Percentiles rank a stretch among this genome's conserved stretches.
phyloP scores from a whole-genome alignment of 2,797 vertebrate genomes.

The Myoxocephalus aenaeus region DNA sequence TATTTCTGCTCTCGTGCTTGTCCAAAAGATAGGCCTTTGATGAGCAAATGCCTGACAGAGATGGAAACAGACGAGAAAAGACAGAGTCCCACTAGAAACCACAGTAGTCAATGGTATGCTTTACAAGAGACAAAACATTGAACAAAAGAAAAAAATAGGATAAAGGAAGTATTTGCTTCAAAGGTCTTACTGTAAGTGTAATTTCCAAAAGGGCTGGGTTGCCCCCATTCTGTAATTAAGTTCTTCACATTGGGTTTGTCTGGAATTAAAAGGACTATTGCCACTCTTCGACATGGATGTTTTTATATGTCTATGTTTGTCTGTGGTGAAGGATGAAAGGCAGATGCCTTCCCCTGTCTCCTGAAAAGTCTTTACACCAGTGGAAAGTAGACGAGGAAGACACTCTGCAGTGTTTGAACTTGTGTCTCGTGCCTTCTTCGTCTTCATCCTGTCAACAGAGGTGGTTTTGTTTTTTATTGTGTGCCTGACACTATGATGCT shows the following conservation, averaged over 20 bases:
- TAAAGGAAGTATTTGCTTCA: slow-evolving; percentile 81
- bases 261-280: slow-evolving; percentile 84
- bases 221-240: slow-evolving; percentile 85
- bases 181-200: slow-evolving; percentile 84
- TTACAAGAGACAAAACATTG: slow-evolving; percentile 79
- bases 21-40: slow-evolving; percentile 64
- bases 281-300: slow-evolving; percentile 81
- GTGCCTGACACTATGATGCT: slow-evolving; percentile 58
- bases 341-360: slow-evolving; percentile 75
- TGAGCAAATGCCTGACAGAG: slow-evolving; percentile 54
- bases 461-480: slow-evolving; percentile 73
- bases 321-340: slow-evolving; percentile 84
- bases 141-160: slow-evolving; percentile 81
- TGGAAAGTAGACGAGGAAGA: slow-evolving; percentile 74
- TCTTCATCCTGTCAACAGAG: slow-evolving; percentile 66
- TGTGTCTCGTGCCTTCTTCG: slow-evolving; percentile 54
- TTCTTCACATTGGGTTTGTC: slow-evolving; percentile 81
- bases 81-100: slow-evolving; percentile 74
- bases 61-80: slow-evolving; percentile 61
- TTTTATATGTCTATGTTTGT: slow-evolving; percentile 85
- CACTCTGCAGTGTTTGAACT: slow-evolving; percentile 71
- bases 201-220: slow-evolving; percentile 82
- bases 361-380: slow-evolving; percentile 75
- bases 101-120: slow-evolving; percentile 77
- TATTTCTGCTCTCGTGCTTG: slow-evolving; percentile 34